A percentile compares a stretch with the other conserved stretches of the same genome.
phyloP scores from a whole-genome alignment of 1,140 invertebrate genomes.

The Drosophila pachea region DNA sequence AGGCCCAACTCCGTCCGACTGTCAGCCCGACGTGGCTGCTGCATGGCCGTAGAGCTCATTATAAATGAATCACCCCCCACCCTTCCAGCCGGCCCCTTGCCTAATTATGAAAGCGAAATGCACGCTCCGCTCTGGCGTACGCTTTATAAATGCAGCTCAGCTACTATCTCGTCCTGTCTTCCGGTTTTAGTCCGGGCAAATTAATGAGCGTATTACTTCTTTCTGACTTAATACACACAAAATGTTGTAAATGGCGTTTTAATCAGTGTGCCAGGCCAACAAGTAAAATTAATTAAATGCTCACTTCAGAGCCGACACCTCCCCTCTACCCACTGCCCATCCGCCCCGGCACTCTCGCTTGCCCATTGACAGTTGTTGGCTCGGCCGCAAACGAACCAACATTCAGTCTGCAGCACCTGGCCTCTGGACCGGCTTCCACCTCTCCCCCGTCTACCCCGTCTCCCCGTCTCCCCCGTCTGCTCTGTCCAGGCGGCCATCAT shows the following conservation, averaged over 20 bases:
- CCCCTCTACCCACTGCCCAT: neutral
- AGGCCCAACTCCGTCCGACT: too few relatives aligned
- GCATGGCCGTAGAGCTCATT: neutral
- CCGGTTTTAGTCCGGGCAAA: conserved; percentile 37
- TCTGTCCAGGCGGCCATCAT: neutral
- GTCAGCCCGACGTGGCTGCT: neutral
- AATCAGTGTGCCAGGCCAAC: conserved; percentile 60
- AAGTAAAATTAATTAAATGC: conserved; percentile 73
- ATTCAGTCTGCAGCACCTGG: neutral
- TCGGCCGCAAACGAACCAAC: conserved; percentile 9
- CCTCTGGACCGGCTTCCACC: neutral
- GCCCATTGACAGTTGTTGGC: neutral
- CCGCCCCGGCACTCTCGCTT: too few relatives aligned
- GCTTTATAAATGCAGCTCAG: neutral
- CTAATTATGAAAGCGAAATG: conserved; percentile 32
- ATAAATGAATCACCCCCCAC: conserved; percentile 2
- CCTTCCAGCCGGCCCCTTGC: conserved; percentile 41
- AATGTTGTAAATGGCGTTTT: conserved; percentile 70
- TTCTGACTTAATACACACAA: conserved; percentile 51
- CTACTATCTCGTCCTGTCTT: conserved; percentile 1
- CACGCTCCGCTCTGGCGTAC: neutral
- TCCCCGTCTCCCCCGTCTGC: neutral
- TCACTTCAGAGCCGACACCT: conserved; percentile 45
- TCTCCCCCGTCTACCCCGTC: neutral
- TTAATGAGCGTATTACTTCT: conserved; percentile 65